phyloP scores from a whole-genome alignment of 1,140 invertebrate species.

The Halyomorpha halys region DNA sequence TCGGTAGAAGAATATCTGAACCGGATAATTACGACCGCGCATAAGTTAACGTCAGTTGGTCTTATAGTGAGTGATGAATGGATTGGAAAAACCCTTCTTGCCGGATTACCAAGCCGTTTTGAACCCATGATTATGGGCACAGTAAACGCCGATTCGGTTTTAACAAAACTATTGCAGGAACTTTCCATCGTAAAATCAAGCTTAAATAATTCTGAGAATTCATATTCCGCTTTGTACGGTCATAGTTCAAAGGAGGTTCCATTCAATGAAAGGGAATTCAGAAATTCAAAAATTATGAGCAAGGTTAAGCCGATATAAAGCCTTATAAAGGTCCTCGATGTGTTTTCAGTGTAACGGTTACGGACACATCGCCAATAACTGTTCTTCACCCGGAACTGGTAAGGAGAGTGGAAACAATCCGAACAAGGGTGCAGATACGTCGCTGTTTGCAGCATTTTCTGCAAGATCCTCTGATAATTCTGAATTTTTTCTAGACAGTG shows the following conservation, averaged over 20 bases:
- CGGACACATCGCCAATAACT: too few relatives aligned
- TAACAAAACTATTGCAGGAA: slow-evolving; percentile 36
- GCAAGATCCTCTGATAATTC: background rate
- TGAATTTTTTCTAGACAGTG: background rate
- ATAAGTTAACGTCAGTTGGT: background rate
- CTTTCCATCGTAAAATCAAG: background rate
- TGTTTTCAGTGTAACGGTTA: too few relatives aligned
- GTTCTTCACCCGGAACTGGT: too few relatives aligned
- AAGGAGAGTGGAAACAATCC: too few relatives aligned
- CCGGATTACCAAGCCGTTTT: slow-evolving; percentile 35
- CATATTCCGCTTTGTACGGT: background rate
- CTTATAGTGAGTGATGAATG: slow-evolving; percentile 32
- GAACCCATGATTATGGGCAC: slow-evolving; percentile 38
- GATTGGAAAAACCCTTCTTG: slow-evolving; percentile 35
- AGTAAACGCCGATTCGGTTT: slow-evolving; percentile 23
- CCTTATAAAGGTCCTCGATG: too few relatives aligned
- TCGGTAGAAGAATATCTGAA: slow-evolving; percentile 9
- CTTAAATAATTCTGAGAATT: background rate
- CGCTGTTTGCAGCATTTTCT: too few relatives aligned
- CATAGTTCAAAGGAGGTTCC: background rate
- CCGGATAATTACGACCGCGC: background rate
- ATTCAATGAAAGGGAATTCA: background rate
- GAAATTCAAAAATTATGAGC: background rate
- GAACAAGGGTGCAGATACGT: too few relatives aligned
- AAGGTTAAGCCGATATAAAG: background rate